phyloP scores from a whole-genome alignment of 2,113 vertebrate genomes.

The Riparia riparia region DNA sequence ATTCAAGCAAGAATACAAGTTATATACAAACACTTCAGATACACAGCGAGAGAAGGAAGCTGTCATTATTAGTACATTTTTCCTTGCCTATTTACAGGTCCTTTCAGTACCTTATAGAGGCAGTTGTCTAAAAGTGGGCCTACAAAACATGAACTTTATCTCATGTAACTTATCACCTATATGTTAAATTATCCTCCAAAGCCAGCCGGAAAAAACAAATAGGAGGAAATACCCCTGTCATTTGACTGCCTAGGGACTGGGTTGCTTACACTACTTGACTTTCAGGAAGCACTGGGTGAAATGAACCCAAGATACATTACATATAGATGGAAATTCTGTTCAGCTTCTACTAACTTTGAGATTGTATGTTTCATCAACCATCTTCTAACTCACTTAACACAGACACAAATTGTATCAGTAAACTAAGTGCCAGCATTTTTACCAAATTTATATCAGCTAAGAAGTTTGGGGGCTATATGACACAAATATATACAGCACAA shows the following conservation, averaged over 20 bases:
- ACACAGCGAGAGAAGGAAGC: not conserved
- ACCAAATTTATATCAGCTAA: not conserved
- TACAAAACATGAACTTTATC: not conserved
- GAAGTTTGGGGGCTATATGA: not conserved
- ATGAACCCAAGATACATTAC: not conserved
- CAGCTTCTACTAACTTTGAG: not conserved
- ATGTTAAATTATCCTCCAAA: not conserved
- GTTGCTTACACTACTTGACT: not conserved
- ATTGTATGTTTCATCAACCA: not conserved
- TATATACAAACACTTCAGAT: not conserved
- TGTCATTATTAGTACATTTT: not conserved
- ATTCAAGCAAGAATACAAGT: not conserved
- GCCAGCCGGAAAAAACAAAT: not conserved
- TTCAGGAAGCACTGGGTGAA: not conserved
- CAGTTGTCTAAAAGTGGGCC: not conserved
- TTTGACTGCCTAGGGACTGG: not conserved
- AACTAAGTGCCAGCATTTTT: not conserved
- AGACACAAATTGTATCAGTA: not conserved
- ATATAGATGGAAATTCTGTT: not conserved
- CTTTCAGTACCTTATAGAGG: not conserved
- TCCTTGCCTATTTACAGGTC: not conserved
- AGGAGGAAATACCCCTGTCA: not conserved
- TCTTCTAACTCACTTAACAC: not conserved
- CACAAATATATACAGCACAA: not conserved
- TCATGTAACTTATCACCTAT: not conserved